A percentile compares a stretch with the other conserved stretches of the same genome.
Evolutionary conservation across 1,140 invertebrate genomes (phyloP).

Genomic region (Drosophila trapezifrons): DNA sequence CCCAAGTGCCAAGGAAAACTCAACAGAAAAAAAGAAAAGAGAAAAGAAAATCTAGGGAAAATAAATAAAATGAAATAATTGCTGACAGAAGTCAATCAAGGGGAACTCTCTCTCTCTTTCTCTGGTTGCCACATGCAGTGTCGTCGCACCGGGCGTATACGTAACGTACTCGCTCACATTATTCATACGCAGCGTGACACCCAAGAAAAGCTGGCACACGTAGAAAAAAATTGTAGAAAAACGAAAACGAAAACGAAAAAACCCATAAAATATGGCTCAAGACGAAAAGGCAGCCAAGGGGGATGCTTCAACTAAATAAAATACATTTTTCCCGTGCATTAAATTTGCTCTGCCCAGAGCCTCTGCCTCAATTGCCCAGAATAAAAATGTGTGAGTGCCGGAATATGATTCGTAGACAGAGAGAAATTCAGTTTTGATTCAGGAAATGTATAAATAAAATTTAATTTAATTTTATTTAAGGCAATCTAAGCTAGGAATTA

Average conservation of each 20-base stretch:
- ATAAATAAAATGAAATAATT: slow-evolving; percentile 50
- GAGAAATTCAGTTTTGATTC: background rate
- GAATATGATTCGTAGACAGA: slow-evolving; percentile 25
- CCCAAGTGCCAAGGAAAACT: slow-evolving; percentile 47
- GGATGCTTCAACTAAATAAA: slow-evolving; percentile 63
- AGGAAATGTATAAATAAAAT: background rate
- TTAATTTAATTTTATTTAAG: no score
- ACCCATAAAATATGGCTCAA: slow-evolving; percentile 43
- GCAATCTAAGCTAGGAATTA: background rate
- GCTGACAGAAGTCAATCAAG: slow-evolving; percentile 61
- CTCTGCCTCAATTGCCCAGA: slow-evolving; percentile 65
- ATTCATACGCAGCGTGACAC: slow-evolving; percentile 79
- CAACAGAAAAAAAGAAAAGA: slow-evolving; percentile 16
- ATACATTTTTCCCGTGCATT: slow-evolving; percentile 75
- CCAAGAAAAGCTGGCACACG: slow-evolving; percentile 39
- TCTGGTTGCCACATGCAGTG: slow-evolving; percentile 57
- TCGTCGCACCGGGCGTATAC: slow-evolving; percentile 58
- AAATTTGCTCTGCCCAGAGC: slow-evolving; percentile 55
- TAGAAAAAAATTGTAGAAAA: slow-evolving; percentile 17
- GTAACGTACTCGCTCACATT: slow-evolving; percentile 56
- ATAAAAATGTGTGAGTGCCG: slow-evolving; percentile 20
- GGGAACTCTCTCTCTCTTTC: slow-evolving; percentile 31
- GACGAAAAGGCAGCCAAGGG: slow-evolving; percentile 9
- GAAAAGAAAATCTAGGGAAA: slow-evolving; percentile 3
- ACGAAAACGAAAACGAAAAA: slow-evolving; percentile 28